Evolutionary conservation across 2,797 vertebrate genomes (phyloP).

Genomic region (Bufotes viridis): DNA sequence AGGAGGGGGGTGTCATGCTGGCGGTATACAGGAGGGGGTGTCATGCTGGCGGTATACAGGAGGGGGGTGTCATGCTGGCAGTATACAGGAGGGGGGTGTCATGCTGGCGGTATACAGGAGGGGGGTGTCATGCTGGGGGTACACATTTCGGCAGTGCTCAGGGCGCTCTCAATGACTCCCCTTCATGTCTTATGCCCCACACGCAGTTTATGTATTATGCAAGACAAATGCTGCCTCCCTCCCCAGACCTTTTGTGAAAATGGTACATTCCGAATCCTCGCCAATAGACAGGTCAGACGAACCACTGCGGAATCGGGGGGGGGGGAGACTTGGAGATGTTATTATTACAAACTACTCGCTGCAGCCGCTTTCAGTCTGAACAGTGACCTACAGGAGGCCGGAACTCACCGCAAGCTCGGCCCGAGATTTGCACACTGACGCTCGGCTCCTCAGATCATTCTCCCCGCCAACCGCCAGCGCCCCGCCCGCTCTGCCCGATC

Average conservation of each 20-base stretch:
- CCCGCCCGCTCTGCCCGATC: constrained; percentile 21
- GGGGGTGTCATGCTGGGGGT: too few relatives aligned
- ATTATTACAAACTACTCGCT: not conserved
- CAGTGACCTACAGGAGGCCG: constrained; percentile 9
- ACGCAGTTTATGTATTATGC: too few relatives aligned
- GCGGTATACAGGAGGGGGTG: not conserved
- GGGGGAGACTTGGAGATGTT: too few relatives aligned
- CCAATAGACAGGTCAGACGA: not conserved
- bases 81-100: not conserved
- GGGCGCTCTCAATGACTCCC: not conserved
- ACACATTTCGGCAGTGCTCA: not conserved
- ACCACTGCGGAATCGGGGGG: not conserved
- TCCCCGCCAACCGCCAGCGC: constrained; percentile 42
- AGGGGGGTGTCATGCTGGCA: too few relatives aligned
- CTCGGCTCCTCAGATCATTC: constrained; percentile 21
- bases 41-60: not conserved
- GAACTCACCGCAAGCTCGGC: too few relatives aligned
- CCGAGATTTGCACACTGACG: not conserved
- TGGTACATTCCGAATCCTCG: not conserved
- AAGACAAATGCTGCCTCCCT: too few relatives aligned
- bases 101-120: not conserved
- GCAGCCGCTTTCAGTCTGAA: too few relatives aligned
- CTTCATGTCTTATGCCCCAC: too few relatives aligned
- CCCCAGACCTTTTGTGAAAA: not conserved
- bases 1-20: not conserved